Evolutionary conservation across 2,113 vertebrate genomes (phyloP).

Genomic region (Callionymus lyra): DNA sequence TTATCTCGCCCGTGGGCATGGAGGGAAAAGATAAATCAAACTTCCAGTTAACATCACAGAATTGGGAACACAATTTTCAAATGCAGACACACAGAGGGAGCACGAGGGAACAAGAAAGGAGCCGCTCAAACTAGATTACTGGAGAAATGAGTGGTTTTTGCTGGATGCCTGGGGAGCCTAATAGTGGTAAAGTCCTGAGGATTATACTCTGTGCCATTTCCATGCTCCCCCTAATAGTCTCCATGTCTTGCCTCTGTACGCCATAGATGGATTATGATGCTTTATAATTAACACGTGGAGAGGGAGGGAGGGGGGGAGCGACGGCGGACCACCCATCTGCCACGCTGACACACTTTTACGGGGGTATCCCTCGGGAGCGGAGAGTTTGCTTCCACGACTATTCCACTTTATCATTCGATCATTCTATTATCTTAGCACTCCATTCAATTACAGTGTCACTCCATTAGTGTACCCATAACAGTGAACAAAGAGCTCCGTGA

Average conservation of each 20-base stretch:
- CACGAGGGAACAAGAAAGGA: conserved; percentile 16
- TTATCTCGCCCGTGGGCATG: conserved; percentile 42
- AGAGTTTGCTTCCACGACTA: conserved; percentile 32
- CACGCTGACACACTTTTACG: conserved; percentile 64
- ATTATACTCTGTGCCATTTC: conserved; percentile 56
- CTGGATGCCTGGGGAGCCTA: conserved; percentile 42
- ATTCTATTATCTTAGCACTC: conserved; percentile 60
- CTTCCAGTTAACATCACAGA: conserved; percentile 38
- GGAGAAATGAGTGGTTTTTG: conserved; percentile 44
- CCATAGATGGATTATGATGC: conserved; percentile 64
- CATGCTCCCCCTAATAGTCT: conserved; percentile 58
- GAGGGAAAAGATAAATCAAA: conserved; percentile 51
- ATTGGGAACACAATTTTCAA: conserved; percentile 25
- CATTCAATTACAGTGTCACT: conserved; percentile 60
- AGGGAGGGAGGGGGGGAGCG: conserved; percentile 9
- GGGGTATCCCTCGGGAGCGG: conserved; percentile 49
- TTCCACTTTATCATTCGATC: conserved; percentile 58
- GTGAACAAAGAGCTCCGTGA: conserved; percentile 53
- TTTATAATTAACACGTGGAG: conserved; percentile 62
- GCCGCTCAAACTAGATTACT: conserved; percentile 49
- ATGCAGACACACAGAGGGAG: conserved; percentile 1
- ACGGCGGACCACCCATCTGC: conserved; percentile 60
- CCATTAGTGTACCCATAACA: conserved; percentile 59
- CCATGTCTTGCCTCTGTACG: conserved; percentile 61
- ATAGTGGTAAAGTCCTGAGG: conserved; percentile 51